Evolutionary conservation across 2,113 vertebrate species (phyloP).

Genomic region (Okapia johnstoni): DNA sequence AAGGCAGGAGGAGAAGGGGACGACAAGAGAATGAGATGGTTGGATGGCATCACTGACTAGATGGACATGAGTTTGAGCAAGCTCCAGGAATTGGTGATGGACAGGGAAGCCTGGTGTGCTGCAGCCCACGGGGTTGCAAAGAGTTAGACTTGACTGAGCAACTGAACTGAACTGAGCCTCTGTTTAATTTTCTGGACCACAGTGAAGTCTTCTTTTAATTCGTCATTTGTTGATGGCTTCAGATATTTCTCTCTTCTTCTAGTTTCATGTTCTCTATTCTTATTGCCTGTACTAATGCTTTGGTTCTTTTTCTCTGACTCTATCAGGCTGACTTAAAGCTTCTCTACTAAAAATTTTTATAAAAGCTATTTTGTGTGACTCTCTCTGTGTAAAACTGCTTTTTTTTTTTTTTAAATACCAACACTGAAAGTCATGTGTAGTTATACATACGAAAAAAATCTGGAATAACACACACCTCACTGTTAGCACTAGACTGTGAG

Average conservation of each 20-base stretch:
- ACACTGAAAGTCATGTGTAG: not conserved
- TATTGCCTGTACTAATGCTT: not conserved
- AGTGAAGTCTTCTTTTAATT: not conserved
- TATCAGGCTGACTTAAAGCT: not conserved
- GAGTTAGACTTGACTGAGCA: not conserved
- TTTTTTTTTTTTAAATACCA: not conserved
- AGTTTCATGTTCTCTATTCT: not conserved
- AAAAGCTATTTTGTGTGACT: slow-evolving; percentile 17
- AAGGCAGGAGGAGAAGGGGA: not conserved
- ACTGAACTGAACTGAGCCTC: not conserved
- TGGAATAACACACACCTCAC: not conserved
- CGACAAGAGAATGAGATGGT: not conserved
- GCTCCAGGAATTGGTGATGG: not conserved
- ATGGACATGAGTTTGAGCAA: not conserved
- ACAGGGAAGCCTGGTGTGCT: not conserved
- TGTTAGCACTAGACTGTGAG: not conserved
- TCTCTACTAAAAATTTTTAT: slow-evolving; percentile 24
- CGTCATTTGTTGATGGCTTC: not conserved
- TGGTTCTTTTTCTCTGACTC: not conserved
- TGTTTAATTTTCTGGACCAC: not conserved
- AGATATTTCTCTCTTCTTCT: not conserved
- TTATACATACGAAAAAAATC: not conserved
- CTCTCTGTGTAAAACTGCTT: not conserved
- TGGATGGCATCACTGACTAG: not conserved
- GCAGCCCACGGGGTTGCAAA: accelerated